A percentile compares a stretch with the other conserved stretches of the same genome.
phyloP scores from a whole-genome alignment of 2,113 vertebrate species.

The Rousettus leschenaultii region DNA sequence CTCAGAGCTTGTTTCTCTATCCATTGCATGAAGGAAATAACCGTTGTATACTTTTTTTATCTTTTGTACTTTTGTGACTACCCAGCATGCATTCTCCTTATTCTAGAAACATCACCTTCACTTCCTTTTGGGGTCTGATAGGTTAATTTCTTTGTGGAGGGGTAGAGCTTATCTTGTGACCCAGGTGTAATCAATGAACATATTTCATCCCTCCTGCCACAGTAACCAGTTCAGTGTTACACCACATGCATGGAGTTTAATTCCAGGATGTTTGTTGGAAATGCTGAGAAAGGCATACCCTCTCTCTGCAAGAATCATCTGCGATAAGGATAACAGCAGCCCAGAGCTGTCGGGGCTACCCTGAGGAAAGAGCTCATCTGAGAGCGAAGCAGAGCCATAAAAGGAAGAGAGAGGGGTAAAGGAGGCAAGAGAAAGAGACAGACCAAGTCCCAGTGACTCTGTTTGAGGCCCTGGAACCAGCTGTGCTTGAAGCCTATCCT shows the following conservation, averaged over 20 bases:
- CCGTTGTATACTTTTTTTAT: too few relatives aligned
- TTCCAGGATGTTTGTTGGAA: neutral
- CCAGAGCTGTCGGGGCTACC: accelerated
- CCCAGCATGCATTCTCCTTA: neutral
- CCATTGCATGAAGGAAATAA: neutral
- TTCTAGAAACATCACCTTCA: neutral
- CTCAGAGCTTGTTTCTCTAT: neutral
- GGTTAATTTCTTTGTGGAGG: neutral
- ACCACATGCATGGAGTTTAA: neutral
- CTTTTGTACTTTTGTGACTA: neutral
- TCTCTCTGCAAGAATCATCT: neutral
- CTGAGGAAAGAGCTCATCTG: neutral
- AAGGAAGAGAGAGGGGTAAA: neutral
- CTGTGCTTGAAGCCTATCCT: neutral
- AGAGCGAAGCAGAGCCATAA: neutral
- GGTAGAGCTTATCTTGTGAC: neutral
- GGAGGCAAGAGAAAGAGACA: too few relatives aligned
- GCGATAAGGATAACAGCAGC: neutral
- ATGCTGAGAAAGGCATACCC: neutral
- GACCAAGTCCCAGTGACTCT: neutral
- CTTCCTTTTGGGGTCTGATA: neutral
- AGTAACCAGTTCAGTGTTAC: neutral
- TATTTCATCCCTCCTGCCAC: neutral
- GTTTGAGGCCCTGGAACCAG: neutral
- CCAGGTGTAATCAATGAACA: neutral